Percentiles rank a stretch among this genome's conserved stretches.
phyloP scores from a whole-genome alignment of 2,797 vertebrate species.

The Pangasius djambal region DNA sequence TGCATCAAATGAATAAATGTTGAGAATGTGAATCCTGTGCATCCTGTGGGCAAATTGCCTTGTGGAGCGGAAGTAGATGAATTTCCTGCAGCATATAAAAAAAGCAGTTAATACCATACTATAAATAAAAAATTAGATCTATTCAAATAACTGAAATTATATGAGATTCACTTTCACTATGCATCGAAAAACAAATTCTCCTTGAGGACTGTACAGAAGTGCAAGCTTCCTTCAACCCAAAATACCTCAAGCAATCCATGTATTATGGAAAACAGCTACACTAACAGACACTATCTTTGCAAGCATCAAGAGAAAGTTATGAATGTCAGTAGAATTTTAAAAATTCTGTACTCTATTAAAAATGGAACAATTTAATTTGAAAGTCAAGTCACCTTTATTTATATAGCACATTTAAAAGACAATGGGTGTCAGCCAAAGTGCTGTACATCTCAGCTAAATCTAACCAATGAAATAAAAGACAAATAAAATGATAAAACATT shows the following conservation, averaged over 20 bases:
- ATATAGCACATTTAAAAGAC: slow-evolving; percentile 31
- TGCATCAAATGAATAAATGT: slow-evolving; percentile 32
- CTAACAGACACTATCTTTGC: slow-evolving; percentile 36
- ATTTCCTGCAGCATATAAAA: slow-evolving; percentile 27
- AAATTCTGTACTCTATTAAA: slow-evolving; percentile 33
- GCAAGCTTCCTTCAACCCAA: slow-evolving; percentile 52
- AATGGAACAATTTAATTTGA: slow-evolving; percentile 34
- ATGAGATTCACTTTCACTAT: slow-evolving; percentile 29
- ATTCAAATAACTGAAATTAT: slow-evolving; percentile 11
- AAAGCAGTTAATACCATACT: slow-evolving; percentile 13
- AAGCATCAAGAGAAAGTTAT: background rate
- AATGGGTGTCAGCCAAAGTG: background rate
- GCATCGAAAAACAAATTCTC: slow-evolving; percentile 32
- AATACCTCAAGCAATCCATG: slow-evolving; percentile 48
- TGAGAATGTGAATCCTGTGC: slow-evolving; percentile 12
- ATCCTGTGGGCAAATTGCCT: slow-evolving; percentile 20
- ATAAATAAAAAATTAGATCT: slow-evolving; percentile 8
- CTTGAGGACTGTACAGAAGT: slow-evolving; percentile 18
- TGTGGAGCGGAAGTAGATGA: slow-evolving; percentile 37
- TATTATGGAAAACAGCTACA: slow-evolving; percentile 54
- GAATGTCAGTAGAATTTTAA: background rate
- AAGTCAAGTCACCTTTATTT: slow-evolving; percentile 41
- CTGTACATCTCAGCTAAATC: background rate
- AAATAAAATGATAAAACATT: background rate
- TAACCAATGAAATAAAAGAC: background rate